Percentiles rank a stretch among this genome's conserved stretches.
phyloP scores from a whole-genome alignment of 2,113 vertebrate genomes.

The Formicarius rufipectus region DNA sequence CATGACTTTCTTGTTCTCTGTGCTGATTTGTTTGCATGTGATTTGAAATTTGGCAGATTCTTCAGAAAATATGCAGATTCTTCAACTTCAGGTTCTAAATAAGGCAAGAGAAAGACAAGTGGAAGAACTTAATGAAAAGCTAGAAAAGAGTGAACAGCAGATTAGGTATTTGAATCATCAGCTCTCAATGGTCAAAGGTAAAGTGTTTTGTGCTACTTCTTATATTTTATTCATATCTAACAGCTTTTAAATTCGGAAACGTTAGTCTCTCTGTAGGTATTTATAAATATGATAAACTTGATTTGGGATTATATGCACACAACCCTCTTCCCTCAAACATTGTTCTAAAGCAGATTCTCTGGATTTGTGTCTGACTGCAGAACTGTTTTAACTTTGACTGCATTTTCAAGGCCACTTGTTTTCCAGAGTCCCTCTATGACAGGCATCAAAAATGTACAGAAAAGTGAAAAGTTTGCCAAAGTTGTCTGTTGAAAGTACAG shows the following conservation, averaged over 20 bases:
- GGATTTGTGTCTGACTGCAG: not conserved
- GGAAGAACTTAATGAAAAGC: conserved; percentile 84
- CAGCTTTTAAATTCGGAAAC: not conserved
- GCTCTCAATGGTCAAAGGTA: conserved; percentile 90
- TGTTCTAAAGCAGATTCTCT: not conserved
- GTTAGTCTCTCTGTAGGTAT: not conserved
- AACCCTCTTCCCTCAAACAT: accelerated
- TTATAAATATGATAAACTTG: not conserved
- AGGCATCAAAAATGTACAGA: not conserved
- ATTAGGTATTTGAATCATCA: conserved; percentile 92
- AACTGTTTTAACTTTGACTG: not conserved
- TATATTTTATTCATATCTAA: not conserved
- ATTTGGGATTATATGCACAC: not conserved
- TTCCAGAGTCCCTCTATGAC: not conserved
- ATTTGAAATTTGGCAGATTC: conserved; percentile 77
- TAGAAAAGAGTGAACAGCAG: conserved; percentile 87
- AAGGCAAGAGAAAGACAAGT: conserved; percentile 89
- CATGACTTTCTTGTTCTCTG: not conserved
- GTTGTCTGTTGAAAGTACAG: not conserved
- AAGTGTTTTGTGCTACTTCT: not conserved
- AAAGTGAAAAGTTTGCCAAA: not conserved
- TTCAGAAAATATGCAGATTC: conserved; percentile 83
- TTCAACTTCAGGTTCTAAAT: conserved; percentile 90
- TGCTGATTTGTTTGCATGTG: not conserved
- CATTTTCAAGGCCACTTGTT: not conserved